Evolutionary conservation across 1,140 invertebrate genomes (phyloP).

Genomic region (Microplitis mediator): DNA sequence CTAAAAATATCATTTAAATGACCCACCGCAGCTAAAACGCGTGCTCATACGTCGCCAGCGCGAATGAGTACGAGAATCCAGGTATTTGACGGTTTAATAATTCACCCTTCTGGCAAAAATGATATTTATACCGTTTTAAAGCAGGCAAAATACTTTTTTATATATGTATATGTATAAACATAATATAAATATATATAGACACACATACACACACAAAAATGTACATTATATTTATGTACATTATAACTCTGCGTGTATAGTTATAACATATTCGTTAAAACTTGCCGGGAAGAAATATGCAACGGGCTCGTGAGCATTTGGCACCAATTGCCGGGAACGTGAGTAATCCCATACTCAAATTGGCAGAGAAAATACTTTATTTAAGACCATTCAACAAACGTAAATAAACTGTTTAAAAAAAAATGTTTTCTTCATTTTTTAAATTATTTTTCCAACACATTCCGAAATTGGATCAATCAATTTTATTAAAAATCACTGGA

Average conservation of each 20-base stretch:
- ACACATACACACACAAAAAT: no score
- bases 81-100: constrained; percentile 16
- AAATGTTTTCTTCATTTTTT: neutral
- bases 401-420: neutral
- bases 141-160: neutral
- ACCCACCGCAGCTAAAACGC: constrained; percentile 38
- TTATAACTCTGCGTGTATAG: no score
- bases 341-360: constrained; percentile 33
- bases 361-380: constrained; percentile 29
- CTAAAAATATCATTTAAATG: constrained; percentile 55
- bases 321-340: constrained; percentile 27
- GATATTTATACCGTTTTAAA: constrained; percentile 16
- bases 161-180: neutral
- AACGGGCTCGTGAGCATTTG: constrained; percentile 21
- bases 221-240: no score
- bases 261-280: constrained; percentile 9
- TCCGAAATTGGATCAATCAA: no score
- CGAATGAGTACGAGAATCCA: constrained; percentile 2
- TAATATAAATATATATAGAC: no score
- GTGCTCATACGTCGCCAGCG: neutral
- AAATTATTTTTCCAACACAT: neutral
- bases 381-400: constrained; percentile 1
- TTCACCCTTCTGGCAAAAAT: constrained; percentile 11
- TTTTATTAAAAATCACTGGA: no score
- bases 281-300: constrained; percentile 13